Conservation (phyloP, 2,888 invertebrate species). For the Parapristionchus giblindavisi region DNA sequence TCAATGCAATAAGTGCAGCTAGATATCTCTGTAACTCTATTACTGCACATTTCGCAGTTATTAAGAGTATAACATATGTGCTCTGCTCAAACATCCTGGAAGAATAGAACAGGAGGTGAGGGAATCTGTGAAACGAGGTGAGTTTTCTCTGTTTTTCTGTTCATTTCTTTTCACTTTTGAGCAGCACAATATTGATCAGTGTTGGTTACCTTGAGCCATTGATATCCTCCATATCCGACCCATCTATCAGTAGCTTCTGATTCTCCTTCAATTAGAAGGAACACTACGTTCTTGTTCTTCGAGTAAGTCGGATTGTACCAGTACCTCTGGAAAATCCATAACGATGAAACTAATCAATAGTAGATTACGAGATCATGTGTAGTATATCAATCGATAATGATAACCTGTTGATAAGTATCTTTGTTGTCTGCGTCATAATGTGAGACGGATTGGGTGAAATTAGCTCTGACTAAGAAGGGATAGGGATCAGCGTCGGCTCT, state of each 20-base stretch:
- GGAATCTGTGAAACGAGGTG: not conserved
- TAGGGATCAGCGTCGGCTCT: not conserved
- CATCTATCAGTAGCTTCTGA: slow-evolving; percentile 19
- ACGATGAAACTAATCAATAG: not conserved
- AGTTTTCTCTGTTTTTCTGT: no score
- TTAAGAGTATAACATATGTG: not conserved
- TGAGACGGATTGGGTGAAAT: slow-evolving; percentile 44
- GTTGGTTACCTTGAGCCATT: slow-evolving; percentile 18
- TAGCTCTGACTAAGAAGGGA: not conserved
- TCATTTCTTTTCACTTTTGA: no score
- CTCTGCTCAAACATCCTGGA: not conserved
- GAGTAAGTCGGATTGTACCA: slow-evolving; percentile 52
- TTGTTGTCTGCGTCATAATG: slow-evolving; percentile 47
- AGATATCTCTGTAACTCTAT: not conserved
- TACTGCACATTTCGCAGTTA: not conserved
- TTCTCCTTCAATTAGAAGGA: slow-evolving; percentile 55
- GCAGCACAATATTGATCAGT: no score
- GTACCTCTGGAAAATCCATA: slow-evolving; percentile 46
- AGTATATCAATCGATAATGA: not conserved
- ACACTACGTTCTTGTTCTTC: slow-evolving; percentile 47
- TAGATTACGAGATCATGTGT: no score
- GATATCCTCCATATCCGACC: slow-evolving; percentile 26
- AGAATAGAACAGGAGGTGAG: not conserved
- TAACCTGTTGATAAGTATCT: slow-evolving; percentile 47
- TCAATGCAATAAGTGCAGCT: no score